Conservation (phyloP, 2,113 vertebrate species). For the Colaptes auratus region DNA sequence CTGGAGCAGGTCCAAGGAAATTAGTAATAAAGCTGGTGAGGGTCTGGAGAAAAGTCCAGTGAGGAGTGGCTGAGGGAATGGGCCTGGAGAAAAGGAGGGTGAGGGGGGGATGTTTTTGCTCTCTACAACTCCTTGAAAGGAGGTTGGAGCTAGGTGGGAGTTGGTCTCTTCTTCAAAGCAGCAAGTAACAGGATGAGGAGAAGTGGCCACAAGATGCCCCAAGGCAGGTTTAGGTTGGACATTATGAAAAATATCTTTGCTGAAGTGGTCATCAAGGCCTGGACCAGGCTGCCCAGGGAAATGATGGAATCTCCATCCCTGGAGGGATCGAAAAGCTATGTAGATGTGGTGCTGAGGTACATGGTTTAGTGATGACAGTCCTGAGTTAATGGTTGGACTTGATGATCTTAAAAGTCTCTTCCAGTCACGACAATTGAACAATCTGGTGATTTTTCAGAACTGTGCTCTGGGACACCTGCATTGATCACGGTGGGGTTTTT, state of each 20-base stretch:
- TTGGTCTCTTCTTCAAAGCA: too few relatives aligned
- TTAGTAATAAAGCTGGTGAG: too few relatives aligned
- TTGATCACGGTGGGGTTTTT: rapidly evolving
- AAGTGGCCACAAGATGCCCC: background rate
- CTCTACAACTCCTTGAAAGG: too few relatives aligned
- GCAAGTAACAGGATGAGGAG: background rate
- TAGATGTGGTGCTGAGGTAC: background rate
- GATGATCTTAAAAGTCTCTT: background rate
- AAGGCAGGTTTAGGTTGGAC: background rate
- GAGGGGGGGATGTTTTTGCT: too few relatives aligned
- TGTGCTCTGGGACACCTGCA: background rate
- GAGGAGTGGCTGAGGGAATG: too few relatives aligned
- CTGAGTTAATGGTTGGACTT: background rate
- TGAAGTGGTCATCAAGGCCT: background rate
- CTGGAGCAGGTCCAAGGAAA: too few relatives aligned
- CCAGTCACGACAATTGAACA: background rate
- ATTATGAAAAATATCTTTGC: background rate
- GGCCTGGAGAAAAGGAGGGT: too few relatives aligned
- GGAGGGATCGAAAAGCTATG: background rate
- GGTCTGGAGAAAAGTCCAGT: too few relatives aligned
- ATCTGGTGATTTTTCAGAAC: background rate
- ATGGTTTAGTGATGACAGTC: background rate
- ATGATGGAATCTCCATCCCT: background rate
- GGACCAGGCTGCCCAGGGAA: background rate
- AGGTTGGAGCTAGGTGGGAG: too few relatives aligned